Percentiles rank a stretch among this genome's conserved stretches.
Conservation (phyloP, 1,140 invertebrate species). For the Arctopsyche grandis region DNA sequence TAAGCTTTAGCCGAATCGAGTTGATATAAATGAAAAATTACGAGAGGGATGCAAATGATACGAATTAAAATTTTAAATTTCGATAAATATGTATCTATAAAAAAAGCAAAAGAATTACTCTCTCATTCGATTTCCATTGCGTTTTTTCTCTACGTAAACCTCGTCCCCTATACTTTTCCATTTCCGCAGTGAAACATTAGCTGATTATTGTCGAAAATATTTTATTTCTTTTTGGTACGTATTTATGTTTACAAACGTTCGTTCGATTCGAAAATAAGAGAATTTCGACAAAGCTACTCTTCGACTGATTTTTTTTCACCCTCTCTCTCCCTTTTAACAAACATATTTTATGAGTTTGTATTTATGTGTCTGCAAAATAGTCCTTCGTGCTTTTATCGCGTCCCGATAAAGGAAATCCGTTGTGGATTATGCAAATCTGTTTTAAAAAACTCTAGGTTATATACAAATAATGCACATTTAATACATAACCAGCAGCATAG, state of each 20-base stretch:
- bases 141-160: not conserved
- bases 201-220: conserved; percentile 32
- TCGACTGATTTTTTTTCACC: not conserved
- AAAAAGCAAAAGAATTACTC: not conserved
- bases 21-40: conserved; percentile 1
- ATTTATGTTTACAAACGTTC: conserved; percentile 13
- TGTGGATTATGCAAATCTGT: not conserved
- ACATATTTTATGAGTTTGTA: not conserved
- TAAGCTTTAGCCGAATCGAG: not conserved
- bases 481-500: too few species aligned
- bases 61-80: conserved; percentile 36
- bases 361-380: too few species aligned
- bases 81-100: conserved; percentile 34
- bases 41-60: conserved; percentile 23
- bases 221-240: not conserved
- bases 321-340: not conserved
- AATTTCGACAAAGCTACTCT: conserved; percentile 1
- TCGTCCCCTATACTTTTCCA: conserved; percentile 2
- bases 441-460: not conserved
- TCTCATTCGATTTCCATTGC: conserved; percentile 1
- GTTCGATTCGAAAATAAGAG: conserved; percentile 12
- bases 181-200: conserved; percentile 16
- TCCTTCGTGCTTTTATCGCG: not conserved
- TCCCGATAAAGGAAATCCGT: not conserved
- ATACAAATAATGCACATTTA: too few species aligned